These are phyloP conservation scores for Scatophagus argus DNA, from an alignment of 2,113 vertebrate species.

Conservation along the genomic window DNA sequence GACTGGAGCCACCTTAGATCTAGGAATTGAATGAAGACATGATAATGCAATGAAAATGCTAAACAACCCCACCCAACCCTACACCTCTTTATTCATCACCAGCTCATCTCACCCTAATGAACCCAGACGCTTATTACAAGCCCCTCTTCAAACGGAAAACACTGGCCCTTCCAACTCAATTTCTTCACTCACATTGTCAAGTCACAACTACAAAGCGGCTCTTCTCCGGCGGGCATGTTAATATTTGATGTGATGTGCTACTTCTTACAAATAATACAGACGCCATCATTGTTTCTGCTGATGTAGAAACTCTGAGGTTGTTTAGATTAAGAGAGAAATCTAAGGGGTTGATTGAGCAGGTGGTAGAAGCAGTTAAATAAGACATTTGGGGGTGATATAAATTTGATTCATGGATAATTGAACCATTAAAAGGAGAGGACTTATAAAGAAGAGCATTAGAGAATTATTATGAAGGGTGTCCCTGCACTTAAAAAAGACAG, in stretches of 20 bases:
- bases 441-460: not conserved
- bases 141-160: conserved; percentile 49
- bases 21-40: not conserved
- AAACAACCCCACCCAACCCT: conserved; percentile 15
- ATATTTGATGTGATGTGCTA: conserved; percentile 58
- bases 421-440: conserved; percentile 32
- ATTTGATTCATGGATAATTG: conserved; percentile 38
- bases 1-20: not conserved
- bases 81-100: conserved; percentile 49
- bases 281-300: conserved; percentile 35
- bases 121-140: conserved; percentile 65
- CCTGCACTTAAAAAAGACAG: conserved; percentile 28
- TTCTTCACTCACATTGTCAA: conserved; percentile 47
- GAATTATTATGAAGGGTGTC: conserved; percentile 33
- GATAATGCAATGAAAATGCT: conserved; percentile 27
- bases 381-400: conserved; percentile 33
- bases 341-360: conserved; percentile 37
- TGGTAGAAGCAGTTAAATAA: conserved; percentile 32
- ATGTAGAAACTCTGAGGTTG: conserved; percentile 10
- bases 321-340: conserved; percentile 27
- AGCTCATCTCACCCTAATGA: conserved; percentile 56
- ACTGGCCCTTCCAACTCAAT: conserved; percentile 49
- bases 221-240: conserved; percentile 45
- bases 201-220: conserved; percentile 40
- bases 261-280: conserved; percentile 42